Evolutionary conservation across 2,888 invertebrate genomes (phyloP).

Genomic region (Anticlea derivata): DNA sequence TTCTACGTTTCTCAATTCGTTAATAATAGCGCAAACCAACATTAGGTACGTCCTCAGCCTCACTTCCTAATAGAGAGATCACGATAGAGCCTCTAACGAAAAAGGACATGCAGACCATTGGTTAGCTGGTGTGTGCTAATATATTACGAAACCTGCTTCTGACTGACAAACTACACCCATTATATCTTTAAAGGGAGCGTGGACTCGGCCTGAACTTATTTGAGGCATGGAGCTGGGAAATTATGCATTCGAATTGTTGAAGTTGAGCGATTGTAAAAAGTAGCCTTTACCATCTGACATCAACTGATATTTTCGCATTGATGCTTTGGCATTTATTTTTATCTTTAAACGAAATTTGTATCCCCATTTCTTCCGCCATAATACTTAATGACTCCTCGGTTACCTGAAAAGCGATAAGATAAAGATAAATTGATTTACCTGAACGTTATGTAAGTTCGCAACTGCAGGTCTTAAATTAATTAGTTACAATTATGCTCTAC

Average conservation of each 20-base stretch:
- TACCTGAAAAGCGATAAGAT: no score
- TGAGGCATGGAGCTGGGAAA: not conserved
- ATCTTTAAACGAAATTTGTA: no score
- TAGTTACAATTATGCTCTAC: no score
- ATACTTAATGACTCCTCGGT: no score
- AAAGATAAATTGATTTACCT: no score
- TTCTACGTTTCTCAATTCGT: slow-evolving; percentile 29
- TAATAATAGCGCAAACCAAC: slow-evolving; percentile 37
- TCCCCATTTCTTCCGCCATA: slow-evolving; percentile 11
- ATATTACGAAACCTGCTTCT: slow-evolving; percentile 47
- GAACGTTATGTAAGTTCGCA: no score
- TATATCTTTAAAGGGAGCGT: slow-evolving; percentile 23
- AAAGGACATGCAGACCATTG: slow-evolving; percentile 54
- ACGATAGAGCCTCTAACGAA: slow-evolving; percentile 63
- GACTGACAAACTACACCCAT: slow-evolving; percentile 30
- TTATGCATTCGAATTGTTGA: slow-evolving; percentile 17
- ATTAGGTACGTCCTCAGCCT: slow-evolving; percentile 50
- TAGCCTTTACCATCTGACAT: not conserved
- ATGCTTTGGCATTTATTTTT: no score
- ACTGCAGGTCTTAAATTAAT: no score
- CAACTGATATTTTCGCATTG: slow-evolving; percentile 4
- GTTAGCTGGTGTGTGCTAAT: slow-evolving; percentile 62
- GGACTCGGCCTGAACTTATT: slow-evolving; percentile 13
- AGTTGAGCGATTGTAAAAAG: not conserved
- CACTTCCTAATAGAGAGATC: slow-evolving; percentile 71